Evolutionary conservation across 1,140 invertebrate species (phyloP).

Genomic region (Glossosoma conforme): DNA sequence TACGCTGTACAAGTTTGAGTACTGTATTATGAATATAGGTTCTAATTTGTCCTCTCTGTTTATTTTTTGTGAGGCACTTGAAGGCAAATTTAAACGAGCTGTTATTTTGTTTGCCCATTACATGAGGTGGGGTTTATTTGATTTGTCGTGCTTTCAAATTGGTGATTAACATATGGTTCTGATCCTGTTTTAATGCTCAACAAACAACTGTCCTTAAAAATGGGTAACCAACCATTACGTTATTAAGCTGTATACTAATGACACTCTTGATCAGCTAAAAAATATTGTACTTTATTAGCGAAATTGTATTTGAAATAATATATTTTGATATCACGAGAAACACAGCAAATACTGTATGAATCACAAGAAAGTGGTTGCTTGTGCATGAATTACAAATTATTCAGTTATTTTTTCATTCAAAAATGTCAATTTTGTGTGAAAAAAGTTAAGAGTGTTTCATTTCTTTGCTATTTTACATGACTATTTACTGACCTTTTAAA

Average conservation of each 20-base stretch:
- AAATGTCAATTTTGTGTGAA: not conserved
- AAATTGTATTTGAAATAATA: no score
- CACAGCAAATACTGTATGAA: no score
- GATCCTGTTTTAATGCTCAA: conserved; percentile 30
- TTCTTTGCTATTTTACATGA: conserved; percentile 2
- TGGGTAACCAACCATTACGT: conserved; percentile 16
- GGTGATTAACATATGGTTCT: conserved; percentile 29
- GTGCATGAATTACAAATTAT: not conserved
- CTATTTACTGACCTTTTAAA: no score
- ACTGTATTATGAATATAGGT: no score
- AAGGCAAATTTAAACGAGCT: conserved; percentile 13
- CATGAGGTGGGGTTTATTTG: conserved; percentile 25
- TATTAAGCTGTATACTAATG: no score
- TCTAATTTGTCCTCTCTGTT: no score
- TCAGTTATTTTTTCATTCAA: not conserved
- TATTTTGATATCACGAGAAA: no score
- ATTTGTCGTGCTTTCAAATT: conserved; percentile 30
- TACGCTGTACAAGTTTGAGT: no score
- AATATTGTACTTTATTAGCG: no score
- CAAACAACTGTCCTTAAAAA: conserved; percentile 20
- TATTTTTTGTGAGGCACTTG: conserved; percentile 1
- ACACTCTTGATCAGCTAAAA: no score
- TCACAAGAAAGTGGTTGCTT: no score
- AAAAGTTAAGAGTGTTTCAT: not conserved
- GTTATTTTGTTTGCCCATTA: conserved; percentile 29